These are phyloP conservation scores for Festucalex cinctus DNA, from an alignment of 2,113 vertebrate genomes.

Conservation along the genomic window DNA sequence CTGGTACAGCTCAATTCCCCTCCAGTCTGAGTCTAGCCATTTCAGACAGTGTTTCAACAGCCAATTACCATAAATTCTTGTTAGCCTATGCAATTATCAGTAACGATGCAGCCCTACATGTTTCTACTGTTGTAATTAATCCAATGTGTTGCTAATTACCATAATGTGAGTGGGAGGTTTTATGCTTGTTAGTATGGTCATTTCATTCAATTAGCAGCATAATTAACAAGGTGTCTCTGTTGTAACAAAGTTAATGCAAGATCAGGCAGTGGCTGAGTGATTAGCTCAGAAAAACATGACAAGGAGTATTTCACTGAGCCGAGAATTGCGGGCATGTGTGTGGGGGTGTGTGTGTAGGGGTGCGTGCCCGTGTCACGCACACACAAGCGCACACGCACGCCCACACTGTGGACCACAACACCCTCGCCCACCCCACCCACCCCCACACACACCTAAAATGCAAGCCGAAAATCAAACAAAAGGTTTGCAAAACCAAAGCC, in stretches of 20 bases:
- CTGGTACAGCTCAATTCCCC: conserved; percentile 48
- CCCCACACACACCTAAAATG: no score
- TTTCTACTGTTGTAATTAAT: conserved; percentile 99
- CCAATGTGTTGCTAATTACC: conserved; percentile 98
- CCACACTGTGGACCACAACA: no score
- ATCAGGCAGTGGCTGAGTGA: conserved; percentile 63
- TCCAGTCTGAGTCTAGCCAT: conserved; percentile 61
- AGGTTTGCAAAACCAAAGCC: no score
- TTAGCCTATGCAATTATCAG: conserved; percentile 93
- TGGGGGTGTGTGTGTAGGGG: no score
- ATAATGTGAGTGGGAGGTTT: conserved; percentile 97
- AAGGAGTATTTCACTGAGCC: background rate
- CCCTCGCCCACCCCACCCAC: no score
- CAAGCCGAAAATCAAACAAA: no score
- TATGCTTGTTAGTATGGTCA: conserved; percentile 97
- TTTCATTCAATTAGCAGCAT: conserved; percentile 99
- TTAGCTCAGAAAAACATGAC: conserved; percentile 88
- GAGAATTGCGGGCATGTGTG: background rate
- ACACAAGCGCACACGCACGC: no score
- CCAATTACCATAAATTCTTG: conserved; percentile 98
- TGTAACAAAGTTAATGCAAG: conserved; percentile 67
- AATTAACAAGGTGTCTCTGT: conserved; percentile 82
- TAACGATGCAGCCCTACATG: conserved; percentile 81
- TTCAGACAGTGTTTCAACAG: conserved; percentile 82
- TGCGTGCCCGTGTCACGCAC: no score